Conservation (phyloP, 1,140 invertebrate genomes). For the Anoplophora glabripennis region DNA sequence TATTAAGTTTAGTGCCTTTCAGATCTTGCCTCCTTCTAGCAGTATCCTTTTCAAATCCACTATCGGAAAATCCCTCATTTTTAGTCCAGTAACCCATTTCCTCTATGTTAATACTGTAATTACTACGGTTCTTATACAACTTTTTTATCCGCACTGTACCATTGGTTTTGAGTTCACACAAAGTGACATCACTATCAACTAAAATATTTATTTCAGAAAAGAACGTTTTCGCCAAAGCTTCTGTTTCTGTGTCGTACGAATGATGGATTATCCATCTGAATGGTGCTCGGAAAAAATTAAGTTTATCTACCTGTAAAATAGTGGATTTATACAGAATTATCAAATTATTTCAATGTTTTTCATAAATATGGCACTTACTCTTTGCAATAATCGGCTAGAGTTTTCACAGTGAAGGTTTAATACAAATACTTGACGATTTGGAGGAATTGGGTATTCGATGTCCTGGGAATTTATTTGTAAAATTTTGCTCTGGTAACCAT, state of each 20-base stretch:
- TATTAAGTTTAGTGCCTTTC: conserved; percentile 45
- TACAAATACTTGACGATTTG: conserved; percentile 1
- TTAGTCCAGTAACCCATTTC: conserved; percentile 29
- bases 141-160: conserved; percentile 24
- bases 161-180: conserved; percentile 19
- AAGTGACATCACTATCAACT: conserved; percentile 42
- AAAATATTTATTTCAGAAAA: conserved; percentile 33
- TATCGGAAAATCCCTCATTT: conserved; percentile 9
- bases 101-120: conserved; percentile 29
- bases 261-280: conserved; percentile 4
- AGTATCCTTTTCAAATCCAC: conserved; percentile 19
- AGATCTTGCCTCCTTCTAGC: conserved; percentile 49
- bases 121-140: conserved; percentile 34
- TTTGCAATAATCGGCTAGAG: background rate
- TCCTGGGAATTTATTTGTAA: background rate
- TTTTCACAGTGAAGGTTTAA: conserved; percentile 13
- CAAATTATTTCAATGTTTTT: background rate
- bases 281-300: conserved; percentile 4
- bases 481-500: background rate
- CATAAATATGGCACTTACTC: background rate
- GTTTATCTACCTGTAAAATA: conserved; percentile 2
- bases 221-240: background rate
- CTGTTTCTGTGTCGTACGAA: background rate
- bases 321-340: background rate
- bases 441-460: background rate